phyloP scores from a whole-genome alignment of 1,140 invertebrate genomes.

The Neuroterus valhalla region DNA sequence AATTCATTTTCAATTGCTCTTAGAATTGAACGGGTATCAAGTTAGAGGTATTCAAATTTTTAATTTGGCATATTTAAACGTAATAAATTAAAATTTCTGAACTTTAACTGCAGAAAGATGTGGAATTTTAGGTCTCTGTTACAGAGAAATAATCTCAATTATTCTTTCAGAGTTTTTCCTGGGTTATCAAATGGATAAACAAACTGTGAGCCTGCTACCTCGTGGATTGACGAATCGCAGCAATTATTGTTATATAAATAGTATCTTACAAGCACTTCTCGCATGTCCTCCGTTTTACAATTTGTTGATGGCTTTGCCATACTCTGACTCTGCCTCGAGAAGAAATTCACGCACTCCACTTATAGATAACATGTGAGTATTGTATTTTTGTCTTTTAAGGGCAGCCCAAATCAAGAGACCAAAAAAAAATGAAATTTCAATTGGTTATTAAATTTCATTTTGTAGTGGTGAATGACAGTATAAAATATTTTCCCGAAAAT shows the following conservation, averaged over 20 bases:
- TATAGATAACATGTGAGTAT: slow-evolving; percentile 92
- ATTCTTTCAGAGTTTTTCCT: slow-evolving; percentile 81
- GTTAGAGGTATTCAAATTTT: too few species aligned
- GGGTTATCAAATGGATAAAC: slow-evolving; percentile 84
- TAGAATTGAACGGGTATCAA: too few species aligned
- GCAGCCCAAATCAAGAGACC: neutral
- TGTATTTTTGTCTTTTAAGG: slow-evolving; percentile 31
- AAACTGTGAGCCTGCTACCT: slow-evolving; percentile 85
- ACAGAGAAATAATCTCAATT: slow-evolving; percentile 27
- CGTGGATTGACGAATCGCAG: slow-evolving; percentile 92
- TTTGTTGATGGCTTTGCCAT: slow-evolving; percentile 84
- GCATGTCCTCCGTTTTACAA: slow-evolving; percentile 96
- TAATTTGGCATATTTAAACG: too few species aligned
- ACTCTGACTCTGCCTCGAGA: slow-evolving; percentile 68
- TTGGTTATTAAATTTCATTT: too few species aligned
- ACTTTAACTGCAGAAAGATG: neutral
- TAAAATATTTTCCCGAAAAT: too few species aligned
- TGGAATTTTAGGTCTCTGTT: neutral
- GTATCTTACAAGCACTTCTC: slow-evolving; percentile 90
- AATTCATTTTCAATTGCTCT: too few species aligned
- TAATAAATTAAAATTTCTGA: too few species aligned
- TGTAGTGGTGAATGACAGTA: too few species aligned
- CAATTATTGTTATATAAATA: slow-evolving; percentile 98
- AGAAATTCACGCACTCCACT: slow-evolving; percentile 87
- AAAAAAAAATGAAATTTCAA: too few species aligned